Percentiles rank a stretch among this genome's conserved stretches.
These are phyloP conservation scores for Portevinia maculata DNA, from an alignment of 2,888 invertebrate species.

Conservation along the genomic window DNA sequence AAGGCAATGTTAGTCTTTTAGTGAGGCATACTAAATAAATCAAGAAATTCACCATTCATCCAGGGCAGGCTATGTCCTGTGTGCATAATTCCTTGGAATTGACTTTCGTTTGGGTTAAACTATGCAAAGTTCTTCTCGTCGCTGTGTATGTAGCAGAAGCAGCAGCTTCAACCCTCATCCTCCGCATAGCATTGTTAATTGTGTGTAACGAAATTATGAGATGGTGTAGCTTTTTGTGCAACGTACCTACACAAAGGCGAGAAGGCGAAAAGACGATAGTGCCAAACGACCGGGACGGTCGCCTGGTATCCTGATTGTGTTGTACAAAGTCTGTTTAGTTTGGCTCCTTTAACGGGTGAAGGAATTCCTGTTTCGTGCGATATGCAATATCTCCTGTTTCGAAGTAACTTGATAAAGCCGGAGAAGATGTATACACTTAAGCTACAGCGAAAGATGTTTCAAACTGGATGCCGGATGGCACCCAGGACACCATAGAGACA, in stretches of 20 bases:
- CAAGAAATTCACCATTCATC: constrained; percentile 73
- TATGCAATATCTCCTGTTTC: constrained; percentile 68
- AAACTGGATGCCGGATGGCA: constrained; percentile 3
- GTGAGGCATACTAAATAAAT: constrained; percentile 72
- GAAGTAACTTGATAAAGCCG: constrained; percentile 68
- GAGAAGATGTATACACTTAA: constrained; percentile 30
- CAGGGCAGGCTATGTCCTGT: constrained; percentile 71
- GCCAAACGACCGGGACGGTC: constrained; percentile 21
- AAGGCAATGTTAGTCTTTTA: constrained; percentile 60
- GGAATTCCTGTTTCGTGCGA: constrained; percentile 58
- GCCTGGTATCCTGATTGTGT: background rate
- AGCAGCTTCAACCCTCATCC: background rate
- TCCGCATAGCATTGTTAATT: constrained; percentile 77
- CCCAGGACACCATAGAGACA: constrained; percentile 6
- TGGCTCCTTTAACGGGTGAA: constrained; percentile 53
- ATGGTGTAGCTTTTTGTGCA: constrained; percentile 41
- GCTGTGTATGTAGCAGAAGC: background rate
- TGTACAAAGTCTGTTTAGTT: constrained; percentile 40
- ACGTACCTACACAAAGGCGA: constrained; percentile 38
- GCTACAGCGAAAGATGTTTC: constrained; percentile 8
- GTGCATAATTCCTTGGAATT: constrained; percentile 73
- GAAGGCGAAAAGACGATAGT: constrained; percentile 50
- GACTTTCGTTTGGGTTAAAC: constrained; percentile 70
- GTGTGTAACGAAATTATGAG: constrained; percentile 81
- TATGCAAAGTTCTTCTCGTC: constrained; percentile 59